A percentile compares a stretch with the other conserved stretches of the same genome.
These are phyloP conservation scores for Limnephilus auricula DNA, from an alignment of 2,888 invertebrate genomes.

Conservation along the genomic window DNA sequence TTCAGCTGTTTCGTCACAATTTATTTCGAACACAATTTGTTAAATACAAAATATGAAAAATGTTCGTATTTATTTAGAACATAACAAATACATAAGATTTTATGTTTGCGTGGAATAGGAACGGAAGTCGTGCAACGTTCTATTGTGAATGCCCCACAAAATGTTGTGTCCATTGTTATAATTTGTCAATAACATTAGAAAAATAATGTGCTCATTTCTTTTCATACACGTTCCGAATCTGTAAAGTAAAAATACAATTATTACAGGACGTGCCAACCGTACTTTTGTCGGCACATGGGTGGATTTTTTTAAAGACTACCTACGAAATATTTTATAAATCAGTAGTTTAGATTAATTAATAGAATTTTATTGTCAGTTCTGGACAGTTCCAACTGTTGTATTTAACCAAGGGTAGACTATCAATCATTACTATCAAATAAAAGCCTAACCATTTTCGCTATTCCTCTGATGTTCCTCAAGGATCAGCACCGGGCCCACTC, in stretches of 20 bases:
- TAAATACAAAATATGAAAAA: neutral
- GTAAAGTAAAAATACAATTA: neutral
- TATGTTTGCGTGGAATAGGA: neutral
- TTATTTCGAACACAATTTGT: too few relatives aligned
- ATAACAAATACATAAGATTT: neutral
- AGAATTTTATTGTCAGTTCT: too few relatives aligned
- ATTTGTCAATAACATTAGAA: neutral
- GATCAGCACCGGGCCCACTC: neutral
- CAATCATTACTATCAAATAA: neutral
- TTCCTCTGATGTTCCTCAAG: neutral
- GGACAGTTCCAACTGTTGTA: too few relatives aligned
- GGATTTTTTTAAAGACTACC: too few relatives aligned
- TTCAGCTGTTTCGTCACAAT: too few relatives aligned
- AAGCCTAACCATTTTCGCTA: neutral
- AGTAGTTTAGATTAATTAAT: too few relatives aligned
- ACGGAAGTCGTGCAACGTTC: neutral
- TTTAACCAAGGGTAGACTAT: neutral
- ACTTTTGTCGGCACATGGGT: too few relatives aligned
- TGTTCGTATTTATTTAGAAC: neutral
- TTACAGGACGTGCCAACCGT: neutral
- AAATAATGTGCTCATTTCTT: neutral
- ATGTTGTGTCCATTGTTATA: neutral
- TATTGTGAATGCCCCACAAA: neutral
- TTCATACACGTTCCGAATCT: neutral
- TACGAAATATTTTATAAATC: too few relatives aligned